Conservation (phyloP, 1,140 invertebrate species). For the Drosophila santomea region DNA sequence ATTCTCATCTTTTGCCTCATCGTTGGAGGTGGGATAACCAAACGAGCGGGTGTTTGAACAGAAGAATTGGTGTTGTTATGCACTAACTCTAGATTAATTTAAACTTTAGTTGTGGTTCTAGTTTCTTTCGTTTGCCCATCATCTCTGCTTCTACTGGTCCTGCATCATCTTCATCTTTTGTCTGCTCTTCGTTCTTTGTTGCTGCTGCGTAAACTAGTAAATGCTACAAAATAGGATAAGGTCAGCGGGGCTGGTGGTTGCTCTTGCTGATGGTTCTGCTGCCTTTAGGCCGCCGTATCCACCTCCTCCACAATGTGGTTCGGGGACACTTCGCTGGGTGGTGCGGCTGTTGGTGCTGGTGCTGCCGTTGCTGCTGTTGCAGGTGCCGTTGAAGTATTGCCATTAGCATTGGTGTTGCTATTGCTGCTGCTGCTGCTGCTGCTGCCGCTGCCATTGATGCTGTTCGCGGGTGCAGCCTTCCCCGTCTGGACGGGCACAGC, state of each 20-base stretch:
- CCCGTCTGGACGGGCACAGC: conserved; percentile 11
- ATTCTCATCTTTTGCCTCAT: neutral
- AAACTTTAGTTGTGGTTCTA: conserved; percentile 43
- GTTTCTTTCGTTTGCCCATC: conserved; percentile 26
- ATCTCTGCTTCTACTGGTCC: conserved; percentile 5
- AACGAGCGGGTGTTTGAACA: neutral
- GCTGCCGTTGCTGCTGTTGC: conserved; percentile 28
- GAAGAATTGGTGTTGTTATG: conserved; percentile 13
- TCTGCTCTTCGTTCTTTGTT: conserved; percentile 22
- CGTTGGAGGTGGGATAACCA: neutral
- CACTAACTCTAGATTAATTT: conserved; percentile 33
- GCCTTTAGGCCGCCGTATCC: conserved; percentile 79
- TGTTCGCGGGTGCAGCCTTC: conserved; percentile 14
- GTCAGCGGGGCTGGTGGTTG: neutral
- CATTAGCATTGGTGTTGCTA: conserved; percentile 1
- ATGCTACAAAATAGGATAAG: conserved; percentile 58
- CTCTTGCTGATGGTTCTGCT: neutral
- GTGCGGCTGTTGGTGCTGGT: conserved; percentile 37
- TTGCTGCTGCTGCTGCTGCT: neutral
- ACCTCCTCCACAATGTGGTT: conserved; percentile 84
- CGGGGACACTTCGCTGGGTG: conserved; percentile 76
- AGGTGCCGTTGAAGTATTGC: conserved; percentile 12
- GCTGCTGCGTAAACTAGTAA: conserved; percentile 62
- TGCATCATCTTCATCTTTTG: conserved; percentile 1
- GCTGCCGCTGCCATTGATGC: neutral